Percentiles rank a stretch among this genome's conserved stretches.
Evolutionary conservation across 2,797 vertebrate genomes (phyloP).

Genomic region (Hipposideros larvatus): DNA sequence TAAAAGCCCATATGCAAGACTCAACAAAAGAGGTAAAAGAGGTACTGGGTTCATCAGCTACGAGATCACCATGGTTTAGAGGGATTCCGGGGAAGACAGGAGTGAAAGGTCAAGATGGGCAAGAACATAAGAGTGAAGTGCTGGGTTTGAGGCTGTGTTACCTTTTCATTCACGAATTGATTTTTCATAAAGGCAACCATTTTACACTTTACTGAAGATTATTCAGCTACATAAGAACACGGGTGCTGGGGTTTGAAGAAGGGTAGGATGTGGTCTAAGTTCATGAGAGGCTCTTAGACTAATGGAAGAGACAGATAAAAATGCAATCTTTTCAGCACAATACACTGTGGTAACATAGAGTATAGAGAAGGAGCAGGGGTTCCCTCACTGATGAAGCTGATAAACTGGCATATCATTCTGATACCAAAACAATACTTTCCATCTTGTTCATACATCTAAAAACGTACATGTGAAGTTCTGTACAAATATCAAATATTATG

Average conservation of each 20-base stretch:
- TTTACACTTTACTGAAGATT: slow-evolving; percentile 4
- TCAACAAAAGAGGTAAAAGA: neutral
- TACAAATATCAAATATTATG: neutral
- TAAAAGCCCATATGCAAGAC: neutral
- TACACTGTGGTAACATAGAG: neutral
- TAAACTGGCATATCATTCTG: neutral
- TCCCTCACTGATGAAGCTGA: neutral
- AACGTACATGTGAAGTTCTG: neutral
- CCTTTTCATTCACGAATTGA: neutral
- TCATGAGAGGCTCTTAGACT: neutral
- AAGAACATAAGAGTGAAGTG: neutral
- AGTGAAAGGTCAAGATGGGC: neutral
- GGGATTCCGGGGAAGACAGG: too few species aligned
- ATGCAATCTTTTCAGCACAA: neutral
- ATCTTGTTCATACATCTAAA: neutral
- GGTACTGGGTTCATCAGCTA: neutral
- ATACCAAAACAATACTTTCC: neutral
- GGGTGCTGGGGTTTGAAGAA: neutral
- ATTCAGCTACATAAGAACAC: neutral
- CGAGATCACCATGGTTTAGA: neutral
- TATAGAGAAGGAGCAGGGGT: neutral
- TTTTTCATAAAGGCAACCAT: neutral
- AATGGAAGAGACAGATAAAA: neutral
- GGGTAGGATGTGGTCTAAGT: neutral
- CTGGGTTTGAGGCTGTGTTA: neutral